These are phyloP conservation scores for zebrafish (Danio rerio) DNA, from an alignment of 2,113 vertebrate species.

Conservation along the genomic window GRCz12tu NC_133197.1:3646501-3647000, in stretches of 20 bases:
- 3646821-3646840: too few relatives aligned
- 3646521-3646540: not conserved
- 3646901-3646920: too few relatives aligned
- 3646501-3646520: not conserved
- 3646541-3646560: not conserved
- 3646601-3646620: conserved; percentile 65
- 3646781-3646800: too few relatives aligned
- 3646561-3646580: not conserved
- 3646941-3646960: too few relatives aligned
- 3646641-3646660: conserved; percentile 75
- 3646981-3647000: too few relatives aligned
- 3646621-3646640: conserved; percentile 68
- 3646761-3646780: too few relatives aligned
- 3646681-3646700: conserved; percentile 64
- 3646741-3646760: not conserved
- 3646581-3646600: conserved; percentile 72
- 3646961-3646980: too few relatives aligned
- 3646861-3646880: too few relatives aligned
- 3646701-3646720: not conserved
- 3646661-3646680: conserved; percentile 68
- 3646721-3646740: not conserved
- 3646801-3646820: too few relatives aligned
- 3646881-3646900: too few relatives aligned
- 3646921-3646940: too few relatives aligned
- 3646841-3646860: too few relatives aligned